These are phyloP conservation scores for Lutjanus campechanus DNA, from an alignment of 2,797 vertebrate species.

Conservation along the genomic window DNA sequence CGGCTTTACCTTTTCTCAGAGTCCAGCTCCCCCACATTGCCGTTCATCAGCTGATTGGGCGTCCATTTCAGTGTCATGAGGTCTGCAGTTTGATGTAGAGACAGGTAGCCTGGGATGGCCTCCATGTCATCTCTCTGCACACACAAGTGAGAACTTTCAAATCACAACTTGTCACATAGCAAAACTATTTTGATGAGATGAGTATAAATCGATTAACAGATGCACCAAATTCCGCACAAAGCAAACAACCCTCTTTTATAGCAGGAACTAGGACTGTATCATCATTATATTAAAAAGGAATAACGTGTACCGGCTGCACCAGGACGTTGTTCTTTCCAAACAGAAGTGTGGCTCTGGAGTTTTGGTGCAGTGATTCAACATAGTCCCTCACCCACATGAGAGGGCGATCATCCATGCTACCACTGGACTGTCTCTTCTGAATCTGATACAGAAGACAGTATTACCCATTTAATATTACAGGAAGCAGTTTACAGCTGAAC, in stretches of 20 bases:
- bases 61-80: slow-evolving; percentile 99
- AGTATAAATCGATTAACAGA: background rate
- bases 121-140: slow-evolving; percentile 96
- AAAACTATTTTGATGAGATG: background rate
- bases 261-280: background rate
- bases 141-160: slow-evolving; percentile 21
- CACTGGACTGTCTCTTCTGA: slow-evolving; percentile 97
- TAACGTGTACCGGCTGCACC: slow-evolving; percentile 92
- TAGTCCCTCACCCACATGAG: slow-evolving; percentile 94
- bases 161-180: slow-evolving; percentile 1
- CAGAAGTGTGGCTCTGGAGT: slow-evolving; percentile 94
- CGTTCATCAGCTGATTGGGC: slow-evolving; percentile 99
- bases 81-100: slow-evolving; percentile 96
- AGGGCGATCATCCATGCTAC: slow-evolving; percentile 96
- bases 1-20: slow-evolving; percentile 92
- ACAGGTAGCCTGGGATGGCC: slow-evolving; percentile 95
- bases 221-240: background rate
- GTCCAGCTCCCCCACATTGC: slow-evolving; percentile 94
- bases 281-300: background rate
- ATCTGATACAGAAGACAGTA: slow-evolving; percentile 85
- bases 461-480: background rate
- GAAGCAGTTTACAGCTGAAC: background rate
- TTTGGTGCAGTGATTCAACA: slow-evolving; percentile 97
- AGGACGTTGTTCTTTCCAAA: slow-evolving; percentile 99
- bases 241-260: background rate